phyloP scores from a whole-genome alignment of 2,888 invertebrate genomes.

The Rhorus exstirpatorius region DNA sequence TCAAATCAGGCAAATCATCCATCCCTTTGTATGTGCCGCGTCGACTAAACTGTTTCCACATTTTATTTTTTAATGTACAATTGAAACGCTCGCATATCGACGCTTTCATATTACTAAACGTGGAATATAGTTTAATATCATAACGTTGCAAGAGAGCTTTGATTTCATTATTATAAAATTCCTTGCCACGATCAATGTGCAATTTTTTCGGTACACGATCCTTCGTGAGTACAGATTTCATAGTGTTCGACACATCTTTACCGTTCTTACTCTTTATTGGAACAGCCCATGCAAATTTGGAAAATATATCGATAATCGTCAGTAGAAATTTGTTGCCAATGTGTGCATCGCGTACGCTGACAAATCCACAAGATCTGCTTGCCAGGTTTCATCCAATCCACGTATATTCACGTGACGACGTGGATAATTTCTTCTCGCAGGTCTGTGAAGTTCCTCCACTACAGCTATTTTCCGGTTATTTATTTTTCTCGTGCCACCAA shows the following conservation, averaged over 20 bases:
- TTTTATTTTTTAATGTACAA: constrained; percentile 71
- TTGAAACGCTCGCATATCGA: constrained; percentile 79
- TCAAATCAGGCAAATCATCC: constrained; percentile 59
- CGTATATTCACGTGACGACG: constrained; percentile 46
- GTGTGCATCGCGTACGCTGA: constrained; percentile 77
- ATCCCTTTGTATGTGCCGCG: constrained; percentile 71
- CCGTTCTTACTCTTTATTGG: constrained; percentile 78
- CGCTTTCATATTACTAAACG: constrained; percentile 75
- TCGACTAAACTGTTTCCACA: constrained; percentile 74
- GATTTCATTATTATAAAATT: constrained; percentile 73
- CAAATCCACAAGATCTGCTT: constrained; percentile 84
- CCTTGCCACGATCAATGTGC: constrained; percentile 57
- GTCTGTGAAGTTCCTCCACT: constrained; percentile 37
- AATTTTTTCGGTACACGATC: constrained; percentile 48
- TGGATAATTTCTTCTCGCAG: constrained; percentile 48
- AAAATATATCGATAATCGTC: constrained; percentile 82
- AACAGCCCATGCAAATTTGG: constrained; percentile 82
- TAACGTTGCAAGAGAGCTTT: constrained; percentile 48
- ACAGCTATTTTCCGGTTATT: constrained; percentile 77
- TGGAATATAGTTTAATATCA: constrained; percentile 68
- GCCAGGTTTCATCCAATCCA: constrained; percentile 83
- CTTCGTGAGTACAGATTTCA: constrained; percentile 42
- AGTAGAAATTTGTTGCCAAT: constrained; percentile 79
- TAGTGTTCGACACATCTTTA: constrained; percentile 42
- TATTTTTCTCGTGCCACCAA: constrained; percentile 81